Percentiles rank a stretch among this genome's conserved stretches.
Evolutionary conservation across 2,797 vertebrate genomes (phyloP).

Genomic region (Petrocephalus sullivani): DNA sequence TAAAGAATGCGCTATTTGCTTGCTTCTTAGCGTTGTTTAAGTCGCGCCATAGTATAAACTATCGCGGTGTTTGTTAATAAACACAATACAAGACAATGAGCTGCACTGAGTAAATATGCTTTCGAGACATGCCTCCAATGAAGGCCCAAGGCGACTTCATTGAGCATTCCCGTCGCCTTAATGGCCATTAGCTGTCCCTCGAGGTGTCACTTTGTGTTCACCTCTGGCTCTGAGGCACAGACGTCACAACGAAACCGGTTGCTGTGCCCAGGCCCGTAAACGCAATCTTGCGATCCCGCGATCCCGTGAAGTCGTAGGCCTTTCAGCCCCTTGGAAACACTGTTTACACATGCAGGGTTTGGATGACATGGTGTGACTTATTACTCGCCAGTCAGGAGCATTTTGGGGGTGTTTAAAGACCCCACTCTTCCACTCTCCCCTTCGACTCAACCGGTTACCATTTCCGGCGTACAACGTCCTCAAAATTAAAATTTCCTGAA

Average conservation of each 20-base stretch:
- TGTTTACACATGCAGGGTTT: background rate
- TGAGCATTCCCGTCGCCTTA: background rate
- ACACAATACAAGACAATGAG: conserved; percentile 86
- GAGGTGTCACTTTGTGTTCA: background rate
- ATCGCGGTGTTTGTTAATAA: conserved; percentile 94
- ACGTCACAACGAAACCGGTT: background rate
- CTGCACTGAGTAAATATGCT: conserved; percentile 86
- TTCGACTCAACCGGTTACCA: background rate
- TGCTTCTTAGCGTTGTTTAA: conserved; percentile 96
- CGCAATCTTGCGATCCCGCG: background rate
- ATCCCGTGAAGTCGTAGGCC: background rate
- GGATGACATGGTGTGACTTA: background rate
- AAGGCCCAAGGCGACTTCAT: background rate
- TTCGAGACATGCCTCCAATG: conserved; percentile 73
- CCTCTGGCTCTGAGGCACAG: background rate
- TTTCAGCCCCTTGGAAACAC: background rate
- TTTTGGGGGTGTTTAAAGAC: background rate
- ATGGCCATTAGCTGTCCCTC: background rate
- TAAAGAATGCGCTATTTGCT: conserved; percentile 97
- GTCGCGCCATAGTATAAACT: conserved; percentile 96
- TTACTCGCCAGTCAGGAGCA: background rate
- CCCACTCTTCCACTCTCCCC: background rate
- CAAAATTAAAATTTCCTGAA: background rate
- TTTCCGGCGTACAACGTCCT: background rate
- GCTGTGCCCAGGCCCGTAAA: background rate